Evolutionary conservation across 2,888 invertebrate species (phyloP), one percentile per base, ranked within the genome.

Genomic region (Noctua janthina): DNA sequence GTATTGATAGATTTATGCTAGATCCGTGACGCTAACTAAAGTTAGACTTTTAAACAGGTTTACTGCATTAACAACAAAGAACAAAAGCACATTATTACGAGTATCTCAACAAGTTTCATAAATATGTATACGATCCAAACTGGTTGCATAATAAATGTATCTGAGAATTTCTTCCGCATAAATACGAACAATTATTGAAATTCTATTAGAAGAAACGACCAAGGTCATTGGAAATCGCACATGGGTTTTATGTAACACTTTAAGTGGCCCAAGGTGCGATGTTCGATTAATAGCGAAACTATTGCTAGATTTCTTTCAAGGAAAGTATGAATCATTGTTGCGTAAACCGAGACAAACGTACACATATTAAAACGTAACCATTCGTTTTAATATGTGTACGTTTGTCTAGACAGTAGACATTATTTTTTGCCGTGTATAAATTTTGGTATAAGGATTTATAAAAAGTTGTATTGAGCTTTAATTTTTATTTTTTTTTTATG

Each of bases 321-420:
- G 84, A 90, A 90, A 84, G 85, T 89, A 76, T 90, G 90, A 90
- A 79, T 90, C 90, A 90, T 46, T 59, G 51, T 90, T 89, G 80
- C 87, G 90, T 79, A 88, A 90, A 59, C 11, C 62, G 73, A 62
- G 29, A 29, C 29, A 29, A 29, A 29, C 29, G 29, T 29, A 29
- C 29, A 29, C 29, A 29, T 29, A 29, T 29, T 29, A 29, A 29
- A 29, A 29, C 29, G 29, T 29, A 29, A 29, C 29, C 29, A 29
- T 29, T 71, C 69, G 76, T 85, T 83, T 85, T 83, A 51, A 76
- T 81, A 80, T 84, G 23, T 66, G 49, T 70, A 39, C 29, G 51
- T n/a, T 23, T 83, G 76, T 70, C 68, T 82, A 62, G 39, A 56
- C 54, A 68, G 64, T 82, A 62, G 39, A 56, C 54, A 68, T 15